Evolutionary conservation across 2,113 vertebrate genomes (phyloP), one percentile per base, ranked within the genome.

Genomic region (Anoplopoma fimbria): DNA sequence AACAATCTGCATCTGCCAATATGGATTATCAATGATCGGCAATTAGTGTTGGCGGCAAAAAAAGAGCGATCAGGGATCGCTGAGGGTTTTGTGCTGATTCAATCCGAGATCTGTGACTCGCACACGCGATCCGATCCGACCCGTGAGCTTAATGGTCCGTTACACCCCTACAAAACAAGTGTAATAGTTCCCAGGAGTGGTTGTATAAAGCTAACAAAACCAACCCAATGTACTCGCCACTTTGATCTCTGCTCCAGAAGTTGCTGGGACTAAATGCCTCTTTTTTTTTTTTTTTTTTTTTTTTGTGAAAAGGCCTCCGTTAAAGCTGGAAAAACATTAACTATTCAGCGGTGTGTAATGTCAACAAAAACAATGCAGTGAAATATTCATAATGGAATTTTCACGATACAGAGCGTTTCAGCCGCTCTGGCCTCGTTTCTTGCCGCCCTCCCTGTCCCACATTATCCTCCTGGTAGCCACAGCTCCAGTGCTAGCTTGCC

Each of bases 321-420:
- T 79, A 69, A 71, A 27, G 77, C 55, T 77, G 58, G 29, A 65
- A 65, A 70, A 55, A 27, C 86, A 90, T 91, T 57, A 91, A 91
- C 67, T 81, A 92, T 93, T 91, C 67, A 89, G 29, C 45, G 75
- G 62, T 61, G 76, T 86, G 75, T 80, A 87, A 88, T 69, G 82
- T 87, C 79, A 63, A 77, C 69, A 64, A 42, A 33, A 82, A 88
- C 70, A 85, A 89, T 70, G 73, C 75, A 51, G 73, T 93, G 67
- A 91, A 95, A 93, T 91, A 93, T 94, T 94, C 77, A 94, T 91
- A 57, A 75, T 79, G 34, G 74, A 77, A 80, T 89, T 88, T 77
- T 90, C 72, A 4, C n/a, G 53, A 27, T 57, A 10, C n/a, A 8
- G 49, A 51, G 21, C 21, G 10, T 82, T 13, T 67, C 34, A 51